phyloP scores from a whole-genome alignment of 2,797 vertebrate species.

The Syndactyla subalaris region DNA sequence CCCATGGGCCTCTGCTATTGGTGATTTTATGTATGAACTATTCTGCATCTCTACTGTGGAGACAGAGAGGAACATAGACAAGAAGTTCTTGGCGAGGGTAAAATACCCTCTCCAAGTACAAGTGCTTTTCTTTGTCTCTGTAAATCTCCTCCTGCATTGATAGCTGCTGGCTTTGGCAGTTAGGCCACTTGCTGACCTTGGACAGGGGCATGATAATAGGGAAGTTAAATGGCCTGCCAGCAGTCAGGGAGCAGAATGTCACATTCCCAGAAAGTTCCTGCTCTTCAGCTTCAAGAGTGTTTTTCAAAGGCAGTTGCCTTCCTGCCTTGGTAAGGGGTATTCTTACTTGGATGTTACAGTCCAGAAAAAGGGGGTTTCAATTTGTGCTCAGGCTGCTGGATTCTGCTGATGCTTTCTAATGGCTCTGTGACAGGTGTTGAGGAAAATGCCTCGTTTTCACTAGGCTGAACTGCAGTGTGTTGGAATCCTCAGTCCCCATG shows the following conservation, averaged over 20 bases:
- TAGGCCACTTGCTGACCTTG: neutral
- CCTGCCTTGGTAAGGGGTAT: neutral
- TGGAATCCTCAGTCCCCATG: neutral
- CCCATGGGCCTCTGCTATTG: neutral
- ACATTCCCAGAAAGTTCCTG: neutral
- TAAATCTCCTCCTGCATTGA: neutral
- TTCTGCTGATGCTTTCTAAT: neutral
- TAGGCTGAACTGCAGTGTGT: neutral
- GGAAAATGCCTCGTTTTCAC: neutral
- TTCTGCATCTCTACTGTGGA: neutral
- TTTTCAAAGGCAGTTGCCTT: neutral
- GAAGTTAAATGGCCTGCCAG: neutral
- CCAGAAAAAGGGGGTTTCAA: neutral
- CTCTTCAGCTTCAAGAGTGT: neutral
- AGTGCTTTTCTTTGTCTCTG: neutral
- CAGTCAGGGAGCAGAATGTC: neutral
- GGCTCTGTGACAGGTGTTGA: neutral
- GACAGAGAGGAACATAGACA: neutral
- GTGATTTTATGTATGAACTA: neutral
- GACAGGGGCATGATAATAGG: neutral
- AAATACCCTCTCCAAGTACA: neutral
- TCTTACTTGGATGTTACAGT: neutral
- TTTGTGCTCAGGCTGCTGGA: neutral
- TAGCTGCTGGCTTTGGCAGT: neutral
- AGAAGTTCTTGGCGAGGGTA: neutral